Percentiles rank a stretch among this genome's conserved stretches.
These are phyloP conservation scores for Sinocyclocheilus maitianheensis DNA, from an alignment of 2,113 vertebrate genomes.

Conservation along the genomic window DNA sequence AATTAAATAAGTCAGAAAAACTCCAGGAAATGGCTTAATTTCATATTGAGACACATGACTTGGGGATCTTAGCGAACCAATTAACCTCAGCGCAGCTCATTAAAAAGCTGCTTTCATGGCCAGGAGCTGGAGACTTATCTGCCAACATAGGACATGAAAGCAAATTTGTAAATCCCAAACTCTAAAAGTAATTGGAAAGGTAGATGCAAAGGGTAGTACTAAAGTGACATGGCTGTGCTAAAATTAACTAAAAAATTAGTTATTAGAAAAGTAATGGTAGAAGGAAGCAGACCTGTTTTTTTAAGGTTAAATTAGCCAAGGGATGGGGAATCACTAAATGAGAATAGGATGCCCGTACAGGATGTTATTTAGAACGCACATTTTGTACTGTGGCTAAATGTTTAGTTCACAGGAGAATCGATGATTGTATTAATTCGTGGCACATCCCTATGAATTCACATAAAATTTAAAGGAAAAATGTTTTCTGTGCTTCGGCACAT, in stretches of 20 bases:
- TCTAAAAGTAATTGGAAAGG: constrained; percentile 92
- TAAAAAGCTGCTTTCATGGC: constrained; percentile 80
- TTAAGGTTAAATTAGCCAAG: constrained; percentile 23
- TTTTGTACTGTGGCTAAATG: neutral
- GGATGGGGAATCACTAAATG: constrained; percentile 13
- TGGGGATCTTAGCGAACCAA: constrained; percentile 77
- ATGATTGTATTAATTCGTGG: neutral
- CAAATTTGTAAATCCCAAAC: constrained; percentile 79
- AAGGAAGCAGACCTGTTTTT: constrained; percentile 28
- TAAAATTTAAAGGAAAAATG: neutral
- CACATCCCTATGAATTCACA: neutral
- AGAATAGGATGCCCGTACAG: constrained; percentile 37
- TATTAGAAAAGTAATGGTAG: constrained; percentile 59
- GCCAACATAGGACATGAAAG: constrained; percentile 78
- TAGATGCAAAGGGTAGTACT: constrained; percentile 73
- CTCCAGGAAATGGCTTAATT: constrained; percentile 78
- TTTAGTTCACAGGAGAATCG: neutral
- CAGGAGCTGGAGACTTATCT: constrained; percentile 73
- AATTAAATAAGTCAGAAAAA: constrained; percentile 77
- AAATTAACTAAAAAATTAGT: constrained; percentile 62
- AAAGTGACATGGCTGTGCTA: constrained; percentile 68
- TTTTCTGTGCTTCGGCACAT: neutral
- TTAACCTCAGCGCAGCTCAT: constrained; percentile 81
- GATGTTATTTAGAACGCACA: constrained; percentile 29
- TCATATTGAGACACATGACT: constrained; percentile 78